Evolutionary conservation across 2,888 invertebrate species (phyloP), one percentile per base, ranked within the genome.

Genomic region (Torymus texanus): DNA sequence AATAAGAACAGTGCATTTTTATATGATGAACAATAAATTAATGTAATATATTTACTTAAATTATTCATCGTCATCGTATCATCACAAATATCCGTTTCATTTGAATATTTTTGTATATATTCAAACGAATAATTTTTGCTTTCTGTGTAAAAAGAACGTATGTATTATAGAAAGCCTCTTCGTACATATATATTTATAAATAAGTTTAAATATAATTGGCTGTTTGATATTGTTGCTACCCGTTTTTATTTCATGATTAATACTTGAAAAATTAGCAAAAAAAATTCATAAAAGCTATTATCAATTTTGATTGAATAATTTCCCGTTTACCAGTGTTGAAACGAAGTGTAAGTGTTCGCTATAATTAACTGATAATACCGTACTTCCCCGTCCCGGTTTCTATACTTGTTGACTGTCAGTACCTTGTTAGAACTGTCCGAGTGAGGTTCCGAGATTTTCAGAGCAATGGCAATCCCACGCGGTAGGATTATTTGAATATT

Each of bases 321-420:
- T 21, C 24, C 21, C 53, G 8, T 65, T 65, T 65, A 2, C 11
- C 16, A 16, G 58, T 21, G 11, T n/a, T 21, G 16, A 56, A 21
- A 56, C 63, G 13, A 51, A 58, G 29, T 11, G n/a, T 63, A 56
- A 63, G 14, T 67, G 53, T 70, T 2, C 50, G 29, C 16, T 50
- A 65, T 56, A 70, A 76, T 63, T 58, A 58, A 71, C 24, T 71
- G 71, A 65, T 77, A 77, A 78, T 62, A 21, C 61, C 13, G 13
- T 21, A 51, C 13, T n/a, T 55, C 11, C n/a, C 50, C n/a, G 12
- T n/a, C 14, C 16, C 21, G 0, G 41, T 59, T 24, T 24, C 2
- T 58, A 21, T 0, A 18, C 67, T 73, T 68, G 65, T 77, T 77
- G 58, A 62, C 58, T 53, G 62, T 51, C 66, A 78, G 78, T 78